Evolutionary conservation across 2,113 vertebrate species (phyloP).

Genomic region (Pandion haliaetus): DNA sequence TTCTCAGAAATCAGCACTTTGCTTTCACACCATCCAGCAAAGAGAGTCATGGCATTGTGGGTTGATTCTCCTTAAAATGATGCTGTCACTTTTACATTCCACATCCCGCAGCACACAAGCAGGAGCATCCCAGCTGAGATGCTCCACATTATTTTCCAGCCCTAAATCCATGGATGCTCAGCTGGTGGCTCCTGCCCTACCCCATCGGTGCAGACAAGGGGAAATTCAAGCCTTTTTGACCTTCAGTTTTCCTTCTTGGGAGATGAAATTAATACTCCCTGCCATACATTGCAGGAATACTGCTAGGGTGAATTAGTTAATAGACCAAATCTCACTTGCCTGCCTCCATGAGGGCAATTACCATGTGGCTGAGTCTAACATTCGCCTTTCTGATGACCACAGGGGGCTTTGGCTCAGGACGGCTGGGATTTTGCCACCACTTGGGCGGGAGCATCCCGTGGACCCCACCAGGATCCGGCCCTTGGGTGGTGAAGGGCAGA

Average conservation of each 20-base stretch:
- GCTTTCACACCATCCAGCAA: background rate
- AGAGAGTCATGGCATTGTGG: background rate
- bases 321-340: background rate
- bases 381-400: background rate
- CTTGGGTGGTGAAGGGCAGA: background rate
- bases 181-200: rapidly evolving
- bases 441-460: background rate
- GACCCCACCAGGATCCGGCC: background rate
- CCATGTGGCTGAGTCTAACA: background rate
- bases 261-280: background rate
- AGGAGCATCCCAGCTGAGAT: background rate
- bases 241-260: background rate
- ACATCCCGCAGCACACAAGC: background rate
- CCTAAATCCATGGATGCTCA: background rate
- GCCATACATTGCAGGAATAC: background rate
- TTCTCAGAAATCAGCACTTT: background rate
- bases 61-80: background rate
- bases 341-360: rapidly evolving
- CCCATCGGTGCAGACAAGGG: rapidly evolving
- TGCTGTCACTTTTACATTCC: background rate
- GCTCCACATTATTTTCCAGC: background rate
- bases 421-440: background rate
- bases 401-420: background rate
- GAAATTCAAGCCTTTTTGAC: background rate
- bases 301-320: background rate